phyloP scores from a whole-genome alignment of 2,113 vertebrate genomes.

The Sapayoa aenigma region DNA sequence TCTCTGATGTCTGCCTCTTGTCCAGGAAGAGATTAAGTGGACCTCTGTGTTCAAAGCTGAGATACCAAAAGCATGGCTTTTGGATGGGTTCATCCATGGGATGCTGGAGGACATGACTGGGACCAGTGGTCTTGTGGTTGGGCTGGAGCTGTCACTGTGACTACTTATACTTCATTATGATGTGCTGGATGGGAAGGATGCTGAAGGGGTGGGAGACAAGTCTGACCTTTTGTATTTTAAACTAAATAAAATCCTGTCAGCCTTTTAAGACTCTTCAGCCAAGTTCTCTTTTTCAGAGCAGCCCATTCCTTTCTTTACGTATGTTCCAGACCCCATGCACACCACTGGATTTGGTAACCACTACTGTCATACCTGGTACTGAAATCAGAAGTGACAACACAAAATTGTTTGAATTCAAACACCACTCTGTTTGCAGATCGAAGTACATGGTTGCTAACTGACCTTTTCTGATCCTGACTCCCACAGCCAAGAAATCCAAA shows the following conservation, averaged over 20 bases:
- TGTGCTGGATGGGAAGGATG: neutral
- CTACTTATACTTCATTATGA: neutral
- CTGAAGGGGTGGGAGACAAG: neutral
- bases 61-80: neutral
- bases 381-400: neutral
- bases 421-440: neutral
- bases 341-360: neutral
- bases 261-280: neutral
- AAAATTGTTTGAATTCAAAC: neutral
- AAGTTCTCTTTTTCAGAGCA: neutral
- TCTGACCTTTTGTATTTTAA: constrained; percentile 30
- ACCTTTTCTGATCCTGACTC: neutral
- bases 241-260: constrained; percentile 49
- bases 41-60: neutral
- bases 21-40: neutral
- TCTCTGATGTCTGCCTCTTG: neutral
- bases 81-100: neutral
- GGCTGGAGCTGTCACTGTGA: constrained; percentile 27
- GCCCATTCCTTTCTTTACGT: neutral
- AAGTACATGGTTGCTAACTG: neutral
- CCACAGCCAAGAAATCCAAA: neutral
- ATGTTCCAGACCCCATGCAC: neutral
- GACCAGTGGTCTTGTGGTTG: neutral
- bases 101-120: neutral
- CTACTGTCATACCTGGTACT: neutral